These are phyloP conservation scores for Miniopterus natalensis DNA, from an alignment of 2,113 vertebrate species.

Conservation along the genomic window DNA sequence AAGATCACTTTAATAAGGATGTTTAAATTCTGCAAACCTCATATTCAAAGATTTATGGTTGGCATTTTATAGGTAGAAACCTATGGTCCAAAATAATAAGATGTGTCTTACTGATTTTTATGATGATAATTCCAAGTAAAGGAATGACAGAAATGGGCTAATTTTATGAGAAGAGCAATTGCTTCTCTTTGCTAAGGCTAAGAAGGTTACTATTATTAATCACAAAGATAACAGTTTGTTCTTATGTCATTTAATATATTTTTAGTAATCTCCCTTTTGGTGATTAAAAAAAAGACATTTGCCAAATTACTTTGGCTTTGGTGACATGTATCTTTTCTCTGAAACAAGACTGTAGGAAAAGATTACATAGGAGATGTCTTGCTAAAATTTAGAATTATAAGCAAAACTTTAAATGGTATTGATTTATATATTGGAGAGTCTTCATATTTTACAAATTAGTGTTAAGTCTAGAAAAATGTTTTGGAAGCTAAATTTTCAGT, in stretches of 20 bases:
- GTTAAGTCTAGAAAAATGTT: slow-evolving; percentile 39
- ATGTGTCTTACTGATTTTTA: slow-evolving; percentile 11
- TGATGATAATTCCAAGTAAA: slow-evolving; percentile 34
- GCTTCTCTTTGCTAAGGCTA: neutral
- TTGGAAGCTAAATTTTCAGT: slow-evolving; percentile 33
- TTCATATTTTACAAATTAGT: slow-evolving; percentile 59
- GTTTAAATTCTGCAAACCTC: neutral
- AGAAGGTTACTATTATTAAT: neutral
- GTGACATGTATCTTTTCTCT: neutral
- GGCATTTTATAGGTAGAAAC: slow-evolving; percentile 9
- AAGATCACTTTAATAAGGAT: neutral
- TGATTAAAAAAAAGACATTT: slow-evolving; percentile 6
- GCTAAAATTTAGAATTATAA: slow-evolving; percentile 37
- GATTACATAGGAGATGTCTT: neutral
- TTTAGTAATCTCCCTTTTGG: slow-evolving; percentile 37
- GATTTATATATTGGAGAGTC: neutral
- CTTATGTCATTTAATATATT: slow-evolving; percentile 42
- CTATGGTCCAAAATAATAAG: neutral
- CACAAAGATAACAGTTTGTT: neutral
- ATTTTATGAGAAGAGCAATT: slow-evolving; percentile 47
- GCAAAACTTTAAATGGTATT: slow-evolving; percentile 44
- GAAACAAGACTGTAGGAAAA: neutral
- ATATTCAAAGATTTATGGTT: neutral
- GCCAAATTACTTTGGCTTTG: slow-evolving; percentile 40
- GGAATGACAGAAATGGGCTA: neutral